Evolutionary conservation across 2,113 vertebrate genomes (phyloP).

Genomic region (Elephantulus edwardii): DNA sequence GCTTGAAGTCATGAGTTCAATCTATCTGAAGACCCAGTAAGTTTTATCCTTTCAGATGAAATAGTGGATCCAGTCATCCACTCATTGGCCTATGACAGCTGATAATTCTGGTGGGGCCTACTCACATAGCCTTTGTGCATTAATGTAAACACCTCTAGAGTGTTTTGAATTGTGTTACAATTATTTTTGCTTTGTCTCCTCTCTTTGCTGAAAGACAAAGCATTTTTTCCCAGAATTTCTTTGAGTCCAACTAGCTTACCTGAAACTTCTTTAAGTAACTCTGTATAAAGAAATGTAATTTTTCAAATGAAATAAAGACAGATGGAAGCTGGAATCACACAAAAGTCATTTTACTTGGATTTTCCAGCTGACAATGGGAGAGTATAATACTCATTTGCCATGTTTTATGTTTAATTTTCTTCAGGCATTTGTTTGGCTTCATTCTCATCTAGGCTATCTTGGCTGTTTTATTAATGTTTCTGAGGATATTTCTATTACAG

Average conservation of each 20-base stretch:
- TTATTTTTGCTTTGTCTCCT: not conserved
- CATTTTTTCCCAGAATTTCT: not conserved
- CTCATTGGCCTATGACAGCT: not conserved
- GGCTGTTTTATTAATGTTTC: constrained; percentile 11
- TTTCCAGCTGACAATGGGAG: constrained; percentile 14
- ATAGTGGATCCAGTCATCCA: not conserved
- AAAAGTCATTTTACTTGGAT: constrained; percentile 13
- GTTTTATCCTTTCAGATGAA: constrained; percentile 28
- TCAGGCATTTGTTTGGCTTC: constrained; percentile 41
- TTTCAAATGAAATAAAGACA: constrained; percentile 40
- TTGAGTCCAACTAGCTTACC: not conserved
- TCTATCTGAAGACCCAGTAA: not conserved
- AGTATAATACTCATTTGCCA: not conserved
- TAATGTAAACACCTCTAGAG: not conserved
- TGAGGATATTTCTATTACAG: constrained; percentile 18
- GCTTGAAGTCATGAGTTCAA: not conserved
- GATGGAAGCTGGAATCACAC: not conserved
- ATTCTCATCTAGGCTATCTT: constrained; percentile 22
- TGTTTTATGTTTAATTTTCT: constrained; percentile 41
- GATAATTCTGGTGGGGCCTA: not conserved
- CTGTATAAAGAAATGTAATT: constrained; percentile 6
- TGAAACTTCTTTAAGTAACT: constrained; percentile 23
- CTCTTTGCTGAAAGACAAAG: constrained; percentile 20
- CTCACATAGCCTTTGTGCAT: not conserved
- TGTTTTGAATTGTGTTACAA: constrained; percentile 8